A percentile compares a stretch with the other conserved stretches of the same genome.
Conservation (phyloP, 2,888 invertebrate species). For the Euzophera pinguis region DNA sequence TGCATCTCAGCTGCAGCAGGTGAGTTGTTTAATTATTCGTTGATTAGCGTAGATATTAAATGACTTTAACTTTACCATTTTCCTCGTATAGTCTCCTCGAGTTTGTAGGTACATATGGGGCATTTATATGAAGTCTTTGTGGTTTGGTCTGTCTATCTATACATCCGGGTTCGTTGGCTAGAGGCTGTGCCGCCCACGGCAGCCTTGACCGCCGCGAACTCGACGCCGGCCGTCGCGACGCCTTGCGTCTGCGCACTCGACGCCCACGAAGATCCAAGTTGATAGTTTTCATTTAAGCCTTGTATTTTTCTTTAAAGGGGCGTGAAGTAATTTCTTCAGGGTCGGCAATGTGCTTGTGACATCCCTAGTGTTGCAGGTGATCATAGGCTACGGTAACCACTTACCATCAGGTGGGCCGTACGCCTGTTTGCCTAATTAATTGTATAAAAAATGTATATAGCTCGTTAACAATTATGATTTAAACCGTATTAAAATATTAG, state of each 20-base stretch:
- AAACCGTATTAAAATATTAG: too few species aligned
- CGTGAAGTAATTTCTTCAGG: too few species aligned
- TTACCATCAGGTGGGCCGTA: too few species aligned
- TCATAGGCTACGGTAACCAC: too few species aligned
- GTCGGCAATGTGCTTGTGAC: too few species aligned
- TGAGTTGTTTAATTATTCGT: conserved; percentile 36
- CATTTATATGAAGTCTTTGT: conserved; percentile 4
- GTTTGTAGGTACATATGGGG: background rate
- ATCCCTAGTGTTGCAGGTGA: too few species aligned
- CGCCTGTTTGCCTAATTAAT: too few species aligned
- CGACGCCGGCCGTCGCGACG: conserved; percentile 19
- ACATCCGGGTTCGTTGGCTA: conserved; percentile 70
- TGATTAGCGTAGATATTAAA: background rate
- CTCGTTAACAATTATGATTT: too few species aligned
- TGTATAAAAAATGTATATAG: too few species aligned
- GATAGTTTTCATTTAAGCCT: too few species aligned
- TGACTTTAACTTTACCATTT: conserved; percentile 1
- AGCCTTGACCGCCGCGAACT: conserved; percentile 72
- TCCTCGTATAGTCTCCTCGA: background rate
- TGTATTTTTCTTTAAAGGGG: background rate
- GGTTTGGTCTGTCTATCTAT: conserved; percentile 21
- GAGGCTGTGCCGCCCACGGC: conserved; percentile 53
- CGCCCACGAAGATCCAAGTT: background rate
- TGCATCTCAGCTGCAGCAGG: conserved; percentile 34
- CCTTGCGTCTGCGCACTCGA: conserved; percentile 2